Evolutionary conservation across 2,113 vertebrate genomes (phyloP), one percentile per base, ranked within the genome.

Genomic region (Laterallus jamaicensis): DNA sequence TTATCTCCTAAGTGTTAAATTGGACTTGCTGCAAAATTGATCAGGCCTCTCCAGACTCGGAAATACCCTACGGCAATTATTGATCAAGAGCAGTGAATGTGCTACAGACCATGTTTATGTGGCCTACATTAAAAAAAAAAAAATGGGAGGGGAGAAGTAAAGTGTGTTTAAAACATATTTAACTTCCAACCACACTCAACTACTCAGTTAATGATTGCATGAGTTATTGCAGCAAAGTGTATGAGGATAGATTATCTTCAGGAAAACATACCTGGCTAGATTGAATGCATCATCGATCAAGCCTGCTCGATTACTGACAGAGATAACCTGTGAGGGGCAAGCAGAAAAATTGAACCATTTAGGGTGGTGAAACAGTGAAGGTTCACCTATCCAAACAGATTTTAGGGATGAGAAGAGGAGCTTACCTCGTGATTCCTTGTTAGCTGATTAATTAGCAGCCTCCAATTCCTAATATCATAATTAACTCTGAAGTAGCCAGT

Each of bases 401-500:
- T 58, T 80, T 63, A 90, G 68, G 77, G n/a, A 93, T 80, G 19
- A 90, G 93, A 95, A 96, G 52, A 88, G 75, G 55, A 95, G 12
- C 82, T 96, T 98, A 99, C 99, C 95, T 98, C 98, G 59, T 98
- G 98, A 91, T 99, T 99, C 95, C 82, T 98, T 97, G 98, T 99
- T 73, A 99, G 98, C 70, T 99, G 99, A 90, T 98, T 98, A 94
- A 99, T 99, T 82, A 99, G 96, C 91, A 99, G 97, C 86, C 97
- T 99, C 99, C 99, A 99, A 96, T 99, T 99, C 92, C 98, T 98
- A 76, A 99, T 98, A 98, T 99, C 99, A 74, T 99, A 99, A 98
- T 99, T 99, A 97, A 99, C 99, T 86, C 99, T 98, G 88, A 99
- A 99, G 97, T 99, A 99, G 18, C 99, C 99, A 4, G 99, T 99